phyloP scores from a whole-genome alignment of 1,140 invertebrate species.

The Drosophila orosa region DNA sequence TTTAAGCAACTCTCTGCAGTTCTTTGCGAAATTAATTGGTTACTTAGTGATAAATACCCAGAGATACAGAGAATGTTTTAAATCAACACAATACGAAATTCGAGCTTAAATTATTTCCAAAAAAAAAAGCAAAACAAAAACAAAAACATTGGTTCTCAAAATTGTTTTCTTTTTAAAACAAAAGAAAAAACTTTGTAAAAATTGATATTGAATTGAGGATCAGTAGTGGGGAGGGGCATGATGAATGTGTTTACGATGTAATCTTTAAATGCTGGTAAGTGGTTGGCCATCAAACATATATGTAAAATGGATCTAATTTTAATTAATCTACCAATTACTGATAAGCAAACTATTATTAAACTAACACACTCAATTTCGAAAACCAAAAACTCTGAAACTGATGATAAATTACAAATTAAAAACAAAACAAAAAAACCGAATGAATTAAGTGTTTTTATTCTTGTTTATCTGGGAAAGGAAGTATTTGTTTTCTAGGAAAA shows the following conservation, averaged over 20 bases:
- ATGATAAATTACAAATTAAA: conserved; percentile 61
- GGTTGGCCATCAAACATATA: conserved; percentile 65
- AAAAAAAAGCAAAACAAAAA: conserved; percentile 33
- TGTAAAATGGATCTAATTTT: conserved; percentile 74
- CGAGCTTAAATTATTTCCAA: conserved; percentile 79
- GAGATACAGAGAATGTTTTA: conserved; percentile 55
- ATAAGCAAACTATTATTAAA: conserved; percentile 57
- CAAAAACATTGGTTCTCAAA: conserved; percentile 54
- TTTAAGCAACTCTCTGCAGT: conserved; percentile 67
- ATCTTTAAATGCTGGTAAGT: conserved; percentile 55
- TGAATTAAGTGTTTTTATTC: neutral
- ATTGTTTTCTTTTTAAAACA: conserved; percentile 57
- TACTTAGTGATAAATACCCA: conserved; percentile 67
- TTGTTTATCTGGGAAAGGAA: too few relatives aligned
- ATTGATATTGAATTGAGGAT: conserved; percentile 23
- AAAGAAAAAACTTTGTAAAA: conserved; percentile 38
- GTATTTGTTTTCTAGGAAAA: too few relatives aligned
- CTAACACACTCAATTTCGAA: conserved; percentile 60
- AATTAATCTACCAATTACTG: conserved; percentile 71
- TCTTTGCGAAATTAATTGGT: conserved; percentile 55
- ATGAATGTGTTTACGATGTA: conserved; percentile 33
- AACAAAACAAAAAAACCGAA: conserved; percentile 26
- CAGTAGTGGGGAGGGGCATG: conserved; percentile 10
- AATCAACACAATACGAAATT: conserved; percentile 62
- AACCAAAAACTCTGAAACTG: conserved; percentile 40